Evolutionary conservation across 2,797 vertebrate species (phyloP).

Genomic region (Oreortyx pictus): DNA sequence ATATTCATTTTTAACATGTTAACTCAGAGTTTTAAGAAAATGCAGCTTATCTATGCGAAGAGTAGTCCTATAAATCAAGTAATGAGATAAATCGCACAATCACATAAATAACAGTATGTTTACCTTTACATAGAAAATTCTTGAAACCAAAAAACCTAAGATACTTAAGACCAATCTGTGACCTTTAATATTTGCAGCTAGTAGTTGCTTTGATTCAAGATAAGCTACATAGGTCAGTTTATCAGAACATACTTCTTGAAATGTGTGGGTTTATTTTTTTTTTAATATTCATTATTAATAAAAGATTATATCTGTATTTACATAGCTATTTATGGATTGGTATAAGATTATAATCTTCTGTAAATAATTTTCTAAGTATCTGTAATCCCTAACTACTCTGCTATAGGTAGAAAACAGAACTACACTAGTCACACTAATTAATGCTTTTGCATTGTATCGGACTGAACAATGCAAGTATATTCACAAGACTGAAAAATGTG

Average conservation of each 20-base stretch:
- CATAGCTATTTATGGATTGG: neutral
- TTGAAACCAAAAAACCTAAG: neutral
- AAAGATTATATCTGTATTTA: neutral
- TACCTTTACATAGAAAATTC: neutral
- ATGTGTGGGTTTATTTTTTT: neutral
- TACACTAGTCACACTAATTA: neutral
- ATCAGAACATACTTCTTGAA: neutral
- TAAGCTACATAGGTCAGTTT: neutral
- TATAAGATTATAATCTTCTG: neutral
- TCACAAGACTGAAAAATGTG: neutral
- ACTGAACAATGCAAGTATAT: neutral
- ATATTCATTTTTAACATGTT: neutral
- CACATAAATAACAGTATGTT: neutral
- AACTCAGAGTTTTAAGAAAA: neutral
- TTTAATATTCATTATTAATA: neutral
- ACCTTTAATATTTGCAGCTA: neutral
- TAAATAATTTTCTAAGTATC: neutral
- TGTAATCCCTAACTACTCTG: neutral
- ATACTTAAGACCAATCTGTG: neutral
- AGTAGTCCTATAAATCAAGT: neutral
- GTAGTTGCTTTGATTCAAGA: neutral
- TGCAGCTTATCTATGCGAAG: accelerated
- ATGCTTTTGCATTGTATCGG: neutral
- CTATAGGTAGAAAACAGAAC: neutral
- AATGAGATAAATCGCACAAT: neutral